phyloP scores from a whole-genome alignment of 2,113 vertebrate genomes.

The Larimichthys crocea region DNA sequence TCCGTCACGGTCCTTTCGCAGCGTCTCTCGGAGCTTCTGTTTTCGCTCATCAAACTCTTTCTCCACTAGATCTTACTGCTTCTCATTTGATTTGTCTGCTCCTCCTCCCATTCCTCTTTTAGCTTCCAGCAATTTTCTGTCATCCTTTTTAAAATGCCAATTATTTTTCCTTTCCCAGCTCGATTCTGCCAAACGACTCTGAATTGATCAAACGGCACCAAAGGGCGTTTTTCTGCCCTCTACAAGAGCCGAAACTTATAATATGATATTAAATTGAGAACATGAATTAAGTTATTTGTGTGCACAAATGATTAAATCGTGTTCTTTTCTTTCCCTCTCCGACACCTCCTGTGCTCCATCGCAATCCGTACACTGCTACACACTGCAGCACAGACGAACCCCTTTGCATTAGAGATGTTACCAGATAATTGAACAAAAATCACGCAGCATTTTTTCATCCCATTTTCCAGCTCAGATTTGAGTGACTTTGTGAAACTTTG shows the following conservation, averaged over 20 bases:
- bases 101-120: background rate
- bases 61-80: background rate
- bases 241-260: background rate
- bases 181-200: background rate
- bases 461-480: no score
- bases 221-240: background rate
- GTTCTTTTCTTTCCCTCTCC: no score
- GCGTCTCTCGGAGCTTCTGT: no score
- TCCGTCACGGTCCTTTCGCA: background rate
- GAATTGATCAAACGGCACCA: background rate
- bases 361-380: no score
- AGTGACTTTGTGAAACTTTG: no score
- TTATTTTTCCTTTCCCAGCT: background rate
- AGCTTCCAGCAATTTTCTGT: background rate
- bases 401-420: no score
- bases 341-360: no score
- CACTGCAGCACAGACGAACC: no score
- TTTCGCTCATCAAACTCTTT: background rate
- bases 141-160: background rate
- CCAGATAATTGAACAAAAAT: no score
- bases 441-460: no score
- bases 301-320: background rate
- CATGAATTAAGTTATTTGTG: background rate
- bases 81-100: no score
- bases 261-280: background rate